Conservation (phyloP, 2,888 invertebrate genomes). For the Sinotaia quadrata region DNA sequence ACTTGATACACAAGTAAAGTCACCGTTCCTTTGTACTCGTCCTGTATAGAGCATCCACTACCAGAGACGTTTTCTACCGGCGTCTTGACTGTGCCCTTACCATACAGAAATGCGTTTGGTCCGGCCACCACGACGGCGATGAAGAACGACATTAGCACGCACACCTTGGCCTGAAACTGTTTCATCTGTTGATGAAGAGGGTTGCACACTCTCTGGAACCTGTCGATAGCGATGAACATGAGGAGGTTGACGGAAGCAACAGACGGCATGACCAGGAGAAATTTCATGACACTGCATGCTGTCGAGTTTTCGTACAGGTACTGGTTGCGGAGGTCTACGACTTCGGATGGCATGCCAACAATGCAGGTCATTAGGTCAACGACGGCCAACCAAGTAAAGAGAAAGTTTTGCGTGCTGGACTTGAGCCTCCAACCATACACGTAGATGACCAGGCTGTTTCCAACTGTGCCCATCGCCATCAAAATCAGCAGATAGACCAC, state of each 20-base stretch:
- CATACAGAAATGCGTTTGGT: conserved; percentile 35
- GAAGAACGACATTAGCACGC: conserved; percentile 18
- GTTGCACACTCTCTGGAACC: conserved; percentile 50
- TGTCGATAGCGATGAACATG: conserved; percentile 10
- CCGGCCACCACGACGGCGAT: conserved; percentile 24
- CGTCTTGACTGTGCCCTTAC: conserved; percentile 30
- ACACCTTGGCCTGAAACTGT: conserved; percentile 39
- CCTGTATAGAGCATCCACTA: conserved; percentile 37
- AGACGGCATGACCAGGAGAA: conserved; percentile 1
- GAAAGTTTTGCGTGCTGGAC: conserved; percentile 46
- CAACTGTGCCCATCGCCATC: conserved; percentile 51
- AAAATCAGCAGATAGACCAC: conserved; percentile 34
- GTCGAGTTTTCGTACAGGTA: conserved; percentile 46
- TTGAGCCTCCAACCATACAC: conserved; percentile 48
- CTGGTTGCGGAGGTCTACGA: conserved; percentile 51
- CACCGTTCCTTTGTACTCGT: conserved; percentile 12
- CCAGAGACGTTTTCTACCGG: conserved; percentile 24
- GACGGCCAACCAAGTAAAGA: conserved; percentile 50
- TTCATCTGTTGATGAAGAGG: conserved; percentile 51
- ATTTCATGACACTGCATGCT: conserved; percentile 45
- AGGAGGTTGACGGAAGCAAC: conserved; percentile 19
- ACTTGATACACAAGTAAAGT: conserved; percentile 34
- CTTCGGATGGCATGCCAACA: conserved; percentile 55
- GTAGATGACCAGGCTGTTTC: conserved; percentile 51
- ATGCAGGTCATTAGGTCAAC: conserved; percentile 51